Percentiles rank a stretch among this genome's conserved stretches.
Evolutionary conservation across 64 coral and sea anemone species (phyloP).

Genomic region (Platygyra sinensis): DNA sequence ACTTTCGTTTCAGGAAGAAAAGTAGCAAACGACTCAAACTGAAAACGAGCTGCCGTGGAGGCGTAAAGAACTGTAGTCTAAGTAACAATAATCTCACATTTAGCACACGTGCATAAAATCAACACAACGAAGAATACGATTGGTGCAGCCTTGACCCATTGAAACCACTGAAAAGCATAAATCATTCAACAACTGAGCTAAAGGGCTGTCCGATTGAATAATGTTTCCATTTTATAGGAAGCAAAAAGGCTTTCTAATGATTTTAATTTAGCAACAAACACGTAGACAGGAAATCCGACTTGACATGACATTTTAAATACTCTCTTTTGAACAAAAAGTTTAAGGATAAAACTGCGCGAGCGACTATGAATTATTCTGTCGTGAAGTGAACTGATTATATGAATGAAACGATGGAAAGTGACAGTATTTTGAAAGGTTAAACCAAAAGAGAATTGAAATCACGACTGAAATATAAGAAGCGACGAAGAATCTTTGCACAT

Average conservation of each 20-base stretch:
- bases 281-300: background rate
- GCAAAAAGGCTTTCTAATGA: background rate
- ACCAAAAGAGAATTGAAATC: too few species aligned
- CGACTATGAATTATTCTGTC: too few species aligned
- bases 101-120: slow-evolving; percentile 30
- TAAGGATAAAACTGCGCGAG: too few species aligned
- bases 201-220: slow-evolving; percentile 7
- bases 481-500: too few species aligned
- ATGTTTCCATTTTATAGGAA: background rate
- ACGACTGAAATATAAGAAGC: too few species aligned
- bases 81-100: slow-evolving; percentile 2
- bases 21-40: background rate
- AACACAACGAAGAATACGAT: slow-evolving; percentile 8
- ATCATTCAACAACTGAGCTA: background rate
- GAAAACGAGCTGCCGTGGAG: background rate
- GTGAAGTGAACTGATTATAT: too few species aligned
- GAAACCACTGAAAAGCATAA: background rate
- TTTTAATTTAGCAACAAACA: background rate
- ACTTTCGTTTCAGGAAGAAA: background rate
- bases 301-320: background rate
- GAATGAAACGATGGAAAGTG: too few species aligned
- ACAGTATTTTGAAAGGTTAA: too few species aligned
- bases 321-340: too few species aligned
- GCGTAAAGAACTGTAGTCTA: background rate
- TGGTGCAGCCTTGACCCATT: background rate